Conservation (phyloP, 2,888 invertebrate genomes). For the Hyposoter didymator region DNA sequence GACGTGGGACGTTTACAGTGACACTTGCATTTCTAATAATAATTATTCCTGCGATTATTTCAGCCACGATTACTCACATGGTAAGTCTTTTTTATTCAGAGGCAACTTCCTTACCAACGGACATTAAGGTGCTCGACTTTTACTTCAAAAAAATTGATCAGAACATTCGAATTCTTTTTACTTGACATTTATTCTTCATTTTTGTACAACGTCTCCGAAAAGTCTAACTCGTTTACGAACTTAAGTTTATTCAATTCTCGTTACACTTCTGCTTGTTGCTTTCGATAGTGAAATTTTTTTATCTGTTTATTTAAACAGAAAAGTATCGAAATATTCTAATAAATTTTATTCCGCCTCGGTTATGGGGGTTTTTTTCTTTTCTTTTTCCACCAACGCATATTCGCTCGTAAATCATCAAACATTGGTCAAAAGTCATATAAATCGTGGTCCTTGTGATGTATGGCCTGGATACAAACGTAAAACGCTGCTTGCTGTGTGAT, state of each 20-base stretch:
- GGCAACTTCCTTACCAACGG: constrained; percentile 18
- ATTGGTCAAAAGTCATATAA: constrained; percentile 44
- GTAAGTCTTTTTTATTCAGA: neutral
- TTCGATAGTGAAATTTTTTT: neutral
- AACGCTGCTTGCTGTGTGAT: constrained; percentile 11
- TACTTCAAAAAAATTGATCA: neutral
- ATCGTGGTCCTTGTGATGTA: constrained; percentile 28
- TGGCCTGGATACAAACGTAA: constrained; percentile 5
- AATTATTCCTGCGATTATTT: neutral
- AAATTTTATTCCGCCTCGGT: neutral
- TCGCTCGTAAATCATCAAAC: constrained; percentile 26
- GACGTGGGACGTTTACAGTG: neutral
- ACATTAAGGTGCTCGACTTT: neutral
- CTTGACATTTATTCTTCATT: neutral
- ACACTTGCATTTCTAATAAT: neutral
- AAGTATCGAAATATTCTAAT: neutral
- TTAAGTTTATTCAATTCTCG: neutral
- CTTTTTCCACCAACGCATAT: neutral
- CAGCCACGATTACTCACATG: neutral
- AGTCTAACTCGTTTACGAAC: neutral
- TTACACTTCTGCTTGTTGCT: neutral
- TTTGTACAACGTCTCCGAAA: neutral
- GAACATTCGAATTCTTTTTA: neutral
- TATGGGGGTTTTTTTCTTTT: neutral
- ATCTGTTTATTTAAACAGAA: neutral